A percentile compares a stretch with the other conserved stretches of the same genome.
These are phyloP conservation scores for Falco biarmicus DNA, from an alignment of 2,797 vertebrate genomes.

Conservation along the genomic window DNA sequence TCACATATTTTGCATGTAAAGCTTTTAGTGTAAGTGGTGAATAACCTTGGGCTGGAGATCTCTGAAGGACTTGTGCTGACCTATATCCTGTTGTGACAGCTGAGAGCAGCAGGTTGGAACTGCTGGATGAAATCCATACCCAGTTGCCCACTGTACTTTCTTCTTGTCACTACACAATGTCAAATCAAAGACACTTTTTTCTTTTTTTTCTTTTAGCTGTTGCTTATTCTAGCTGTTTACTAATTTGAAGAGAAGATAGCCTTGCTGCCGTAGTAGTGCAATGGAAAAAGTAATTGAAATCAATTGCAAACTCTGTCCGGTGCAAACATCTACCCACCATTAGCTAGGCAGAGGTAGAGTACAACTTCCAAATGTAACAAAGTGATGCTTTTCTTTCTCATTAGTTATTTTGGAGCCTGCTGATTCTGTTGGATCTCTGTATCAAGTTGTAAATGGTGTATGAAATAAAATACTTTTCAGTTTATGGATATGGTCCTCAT, in stretches of 20 bases:
- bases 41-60: slow-evolving; percentile 37
- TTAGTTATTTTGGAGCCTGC: background rate
- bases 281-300: background rate
- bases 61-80: background rate
- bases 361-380: background rate
- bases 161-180: slow-evolving; percentile 43
- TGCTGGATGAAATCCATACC: slow-evolving; percentile 59
- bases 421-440: background rate
- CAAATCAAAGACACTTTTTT: slow-evolving; percentile 2
- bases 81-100: slow-evolving; percentile 58
- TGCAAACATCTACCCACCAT: background rate
- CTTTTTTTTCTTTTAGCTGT: background rate
- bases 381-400: background rate
- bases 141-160: slow-evolving; percentile 47
- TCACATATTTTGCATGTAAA: background rate
- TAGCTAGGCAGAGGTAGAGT: background rate
- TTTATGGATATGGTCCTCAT: background rate
- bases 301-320: background rate
- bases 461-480: slow-evolving; percentile 1
- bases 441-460: background rate
- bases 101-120: slow-evolving; percentile 63
- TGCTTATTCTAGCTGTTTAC: slow-evolving; percentile 4
- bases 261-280: background rate
- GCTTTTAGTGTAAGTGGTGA: background rate
- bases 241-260: background rate